Percentiles rank a stretch among this genome's conserved stretches.
Evolutionary conservation across 1,140 invertebrate species (phyloP).

Genomic region (fruit fly (Drosophila melanogaster)): DNA sequence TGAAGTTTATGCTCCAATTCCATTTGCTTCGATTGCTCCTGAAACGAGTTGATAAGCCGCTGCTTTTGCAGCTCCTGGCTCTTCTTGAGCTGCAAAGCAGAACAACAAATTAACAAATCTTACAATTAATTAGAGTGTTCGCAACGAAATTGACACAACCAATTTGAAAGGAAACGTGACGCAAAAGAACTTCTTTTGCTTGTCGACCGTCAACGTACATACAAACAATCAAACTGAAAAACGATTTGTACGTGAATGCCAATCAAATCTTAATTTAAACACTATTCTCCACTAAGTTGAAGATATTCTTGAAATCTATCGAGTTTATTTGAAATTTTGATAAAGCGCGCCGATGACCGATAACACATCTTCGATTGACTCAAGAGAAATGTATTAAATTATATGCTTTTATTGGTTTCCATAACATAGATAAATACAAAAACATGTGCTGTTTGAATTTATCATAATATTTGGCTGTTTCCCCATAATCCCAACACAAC

Average conservation of each 20-base stretch:
- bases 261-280: neutral
- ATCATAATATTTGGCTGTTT: neutral
- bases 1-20: conserved; percentile 95
- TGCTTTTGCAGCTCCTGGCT: conserved; percentile 96
- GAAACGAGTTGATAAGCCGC: conserved; percentile 93
- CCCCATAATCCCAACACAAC: neutral
- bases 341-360: neutral
- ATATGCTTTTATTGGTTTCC: neutral
- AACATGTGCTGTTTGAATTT: neutral
- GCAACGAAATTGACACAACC: neutral
- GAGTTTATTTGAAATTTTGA: neutral
- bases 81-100: conserved; percentile 91
- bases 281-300: neutral
- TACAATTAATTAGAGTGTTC: neutral
- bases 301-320: neutral
- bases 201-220: neutral
- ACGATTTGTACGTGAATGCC: neutral
- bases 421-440: no score
- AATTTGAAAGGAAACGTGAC: neutral
- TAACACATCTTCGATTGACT: neutral
- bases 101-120: neutral
- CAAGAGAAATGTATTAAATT: no score
- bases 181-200: neutral
- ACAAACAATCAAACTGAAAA: conserved; percentile 1
- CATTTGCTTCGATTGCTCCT: conserved; percentile 94